These are phyloP conservation scores for Leptosomus discolor DNA, from an alignment of 2,113 vertebrate genomes.

Conservation along the genomic window DNA sequence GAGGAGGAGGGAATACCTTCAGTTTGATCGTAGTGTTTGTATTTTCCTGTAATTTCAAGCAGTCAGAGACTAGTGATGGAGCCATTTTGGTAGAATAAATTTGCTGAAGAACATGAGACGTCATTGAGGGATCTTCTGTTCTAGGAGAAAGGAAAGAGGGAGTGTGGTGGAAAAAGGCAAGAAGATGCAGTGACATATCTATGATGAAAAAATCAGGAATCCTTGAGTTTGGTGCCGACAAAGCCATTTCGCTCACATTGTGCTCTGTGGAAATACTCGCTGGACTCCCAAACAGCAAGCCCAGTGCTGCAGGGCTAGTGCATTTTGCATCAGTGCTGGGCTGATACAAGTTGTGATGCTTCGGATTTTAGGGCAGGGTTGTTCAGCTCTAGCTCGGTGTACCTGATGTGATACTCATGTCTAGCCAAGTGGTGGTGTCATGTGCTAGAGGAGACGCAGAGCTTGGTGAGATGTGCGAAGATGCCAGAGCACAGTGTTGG, in stretches of 20 bases:
- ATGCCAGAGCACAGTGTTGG: neutral
- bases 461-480: neutral
- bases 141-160: neutral
- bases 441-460: neutral
- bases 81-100: neutral
- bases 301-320: neutral
- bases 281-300: neutral
- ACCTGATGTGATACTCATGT: neutral
- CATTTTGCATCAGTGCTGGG: neutral
- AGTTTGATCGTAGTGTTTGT: neutral
- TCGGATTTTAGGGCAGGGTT: neutral
- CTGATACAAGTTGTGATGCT: neutral
- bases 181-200: rapidly evolving
- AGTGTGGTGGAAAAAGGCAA: neutral
- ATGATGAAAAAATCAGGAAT: neutral
- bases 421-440: rapidly evolving
- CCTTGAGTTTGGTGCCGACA: neutral
- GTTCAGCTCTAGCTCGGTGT: neutral
- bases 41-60: neutral
- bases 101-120: neutral
- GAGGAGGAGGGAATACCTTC: neutral
- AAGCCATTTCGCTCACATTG: neutral
- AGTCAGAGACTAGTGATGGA: neutral
- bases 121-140: neutral
- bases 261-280: neutral